Evolutionary conservation across 2,888 invertebrate genomes (phyloP), one percentile per base, ranked within the genome.

Genomic region (Lithosia quadra): DNA sequence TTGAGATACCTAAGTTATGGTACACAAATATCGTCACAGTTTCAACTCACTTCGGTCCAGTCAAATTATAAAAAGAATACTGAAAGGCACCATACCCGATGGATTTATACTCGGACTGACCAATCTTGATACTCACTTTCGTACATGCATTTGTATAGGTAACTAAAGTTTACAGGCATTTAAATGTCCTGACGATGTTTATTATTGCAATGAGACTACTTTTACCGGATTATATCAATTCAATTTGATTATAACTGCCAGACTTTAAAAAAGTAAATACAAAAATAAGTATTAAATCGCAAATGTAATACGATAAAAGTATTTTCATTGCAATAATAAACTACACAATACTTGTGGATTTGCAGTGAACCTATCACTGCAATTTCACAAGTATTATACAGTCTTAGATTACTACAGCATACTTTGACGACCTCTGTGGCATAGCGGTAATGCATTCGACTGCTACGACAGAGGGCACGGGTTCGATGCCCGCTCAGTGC

Each of bases 1-100:
- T 55, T 63, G 81, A 85, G 85, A 86, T 85, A 83, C 75, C 80
- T 84, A 79, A 75, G 71, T 67, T 60, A 64, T 78, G 70, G 33
- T 64, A 71, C 74, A 75, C 76, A 74, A 78, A 82, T 78, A 77
- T 78, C 72, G 77, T 80, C 76, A 79, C 75, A 77, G 68, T 76
- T 72, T 60, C 73, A 76, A 72, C 77, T 84, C 83, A 84, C 79
- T 85, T 73, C 79, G 79, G 77, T 73, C 72, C 57, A 67, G 65
- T 43, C 24, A 62, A 70, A 66, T 68, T 65, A 73, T 53, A 77
- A 63, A 73, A 68, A 72, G 78, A 81, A 79, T 80, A 80, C 80
- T 80, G 80, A 76, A 68, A 72, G 80, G 77, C 73, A 75, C 59
- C 53, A 60, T 58, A 61, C 34, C 36, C 36, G 22, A 64, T 39